Conservation (phyloP, 2,797 vertebrate species). For the Neoniphon sammara region DNA sequence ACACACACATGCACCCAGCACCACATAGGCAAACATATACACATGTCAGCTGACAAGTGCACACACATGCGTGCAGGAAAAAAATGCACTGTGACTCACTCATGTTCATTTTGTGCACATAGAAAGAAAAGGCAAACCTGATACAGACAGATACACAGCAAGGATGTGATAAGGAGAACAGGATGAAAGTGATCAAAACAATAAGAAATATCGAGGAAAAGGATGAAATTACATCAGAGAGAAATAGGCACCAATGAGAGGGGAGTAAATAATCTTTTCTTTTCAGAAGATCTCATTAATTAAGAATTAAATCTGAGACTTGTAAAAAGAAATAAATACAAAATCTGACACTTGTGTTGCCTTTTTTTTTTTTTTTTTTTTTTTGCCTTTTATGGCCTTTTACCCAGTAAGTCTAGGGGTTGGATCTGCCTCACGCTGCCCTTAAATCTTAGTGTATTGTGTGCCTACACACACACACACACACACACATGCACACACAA, state of each 20-base stretch:
- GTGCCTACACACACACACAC: conserved; percentile 14
- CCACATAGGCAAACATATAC: background rate
- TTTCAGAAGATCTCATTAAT: conserved; percentile 60
- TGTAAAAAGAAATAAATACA: conserved; percentile 34
- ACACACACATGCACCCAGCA: background rate
- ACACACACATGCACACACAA: conserved; percentile 28
- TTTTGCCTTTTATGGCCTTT: conserved; percentile 77
- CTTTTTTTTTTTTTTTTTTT: too few species aligned
- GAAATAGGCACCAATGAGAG: conserved; percentile 42
- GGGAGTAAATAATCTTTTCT: conserved; percentile 35
- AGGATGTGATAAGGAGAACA: conserved; percentile 50
- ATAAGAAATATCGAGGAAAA: conserved; percentile 18
- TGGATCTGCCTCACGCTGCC: conserved; percentile 63
- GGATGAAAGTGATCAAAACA: conserved; percentile 33
- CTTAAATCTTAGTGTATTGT: conserved; percentile 69
- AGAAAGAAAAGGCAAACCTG: conserved; percentile 54
- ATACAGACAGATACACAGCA: conserved; percentile 10
- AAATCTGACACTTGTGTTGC: conserved; percentile 22
- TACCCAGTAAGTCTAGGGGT: conserved; percentile 48
- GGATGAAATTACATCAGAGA: conserved; percentile 41
- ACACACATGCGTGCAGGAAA: background rate
- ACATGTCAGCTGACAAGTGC: background rate
- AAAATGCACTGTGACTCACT: background rate
- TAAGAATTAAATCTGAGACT: conserved; percentile 38
- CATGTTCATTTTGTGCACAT: conserved; percentile 13